Percentiles rank a stretch among this genome's conserved stretches.
Evolutionary conservation across 1,140 invertebrate species (phyloP).

Genomic region (Eumaeus atala): DNA sequence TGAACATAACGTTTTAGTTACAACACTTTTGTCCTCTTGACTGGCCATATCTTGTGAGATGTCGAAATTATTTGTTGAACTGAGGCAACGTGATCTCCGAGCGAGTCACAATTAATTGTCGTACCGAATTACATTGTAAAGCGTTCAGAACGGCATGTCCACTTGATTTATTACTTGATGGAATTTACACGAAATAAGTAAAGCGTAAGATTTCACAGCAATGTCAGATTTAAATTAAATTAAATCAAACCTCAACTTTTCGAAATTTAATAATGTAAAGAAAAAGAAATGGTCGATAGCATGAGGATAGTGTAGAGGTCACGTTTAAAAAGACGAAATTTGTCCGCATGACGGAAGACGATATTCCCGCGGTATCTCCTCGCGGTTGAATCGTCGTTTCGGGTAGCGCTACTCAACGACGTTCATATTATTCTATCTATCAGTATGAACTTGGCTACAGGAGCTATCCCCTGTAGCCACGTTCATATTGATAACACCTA

Average conservation of each 20-base stretch:
- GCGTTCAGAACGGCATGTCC: conserved; percentile 8
- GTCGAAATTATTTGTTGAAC: conserved; percentile 11
- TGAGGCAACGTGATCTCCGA: conserved; percentile 6
- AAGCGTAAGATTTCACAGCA: conserved; percentile 1
- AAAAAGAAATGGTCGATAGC: too few species aligned
- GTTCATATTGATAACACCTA: too few species aligned
- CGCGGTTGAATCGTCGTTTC: too few species aligned
- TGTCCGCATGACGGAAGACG: too few species aligned
- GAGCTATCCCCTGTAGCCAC: too few species aligned
- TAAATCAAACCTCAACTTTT: neutral
- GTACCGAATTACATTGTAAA: conserved; percentile 11
- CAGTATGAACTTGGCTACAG: too few species aligned
- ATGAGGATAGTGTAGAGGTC: too few species aligned
- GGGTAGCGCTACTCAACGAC: too few species aligned
- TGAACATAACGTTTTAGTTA: neutral
- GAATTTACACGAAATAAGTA: neutral
- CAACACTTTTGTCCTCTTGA: neutral
- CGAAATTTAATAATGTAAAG: too few species aligned
- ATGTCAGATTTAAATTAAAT: conserved; percentile 1
- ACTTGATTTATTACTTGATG: conserved; percentile 2
- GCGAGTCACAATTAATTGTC: conserved; percentile 8
- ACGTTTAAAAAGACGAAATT: too few species aligned
- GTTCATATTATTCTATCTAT: too few species aligned
- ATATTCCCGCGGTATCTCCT: too few species aligned
- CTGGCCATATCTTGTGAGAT: neutral